Evolutionary conservation across 2,797 vertebrate genomes (phyloP).

Genomic region (Clarias pachynema): DNA sequence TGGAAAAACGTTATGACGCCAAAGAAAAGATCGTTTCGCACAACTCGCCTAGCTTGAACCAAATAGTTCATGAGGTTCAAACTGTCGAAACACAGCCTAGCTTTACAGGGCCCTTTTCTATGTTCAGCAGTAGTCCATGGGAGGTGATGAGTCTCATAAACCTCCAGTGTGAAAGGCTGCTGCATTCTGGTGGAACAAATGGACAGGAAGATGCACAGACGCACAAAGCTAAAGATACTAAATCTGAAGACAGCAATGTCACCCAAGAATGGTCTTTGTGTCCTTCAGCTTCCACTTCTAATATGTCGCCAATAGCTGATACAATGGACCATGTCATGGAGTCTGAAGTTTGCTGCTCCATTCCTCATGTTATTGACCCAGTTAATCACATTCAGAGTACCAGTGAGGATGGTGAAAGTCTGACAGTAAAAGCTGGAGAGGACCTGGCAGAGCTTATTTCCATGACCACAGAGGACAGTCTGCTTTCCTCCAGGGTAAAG

Average conservation of each 20-base stretch:
- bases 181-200: constrained; percentile 53
- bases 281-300: neutral
- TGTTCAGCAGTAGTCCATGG: constrained; percentile 65
- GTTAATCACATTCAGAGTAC: neutral
- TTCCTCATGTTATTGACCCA: neutral
- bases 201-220: constrained; percentile 19
- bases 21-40: neutral
- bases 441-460: constrained; percentile 42
- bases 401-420: neutral
- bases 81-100: constrained; percentile 27
- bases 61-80: constrained; percentile 42
- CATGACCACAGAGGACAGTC: constrained; percentile 18
- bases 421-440: neutral
- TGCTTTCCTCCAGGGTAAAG: neutral
- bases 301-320: neutral
- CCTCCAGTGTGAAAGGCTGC: constrained; percentile 73
- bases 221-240: neutral
- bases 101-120: constrained; percentile 33
- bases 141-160: constrained; percentile 78
- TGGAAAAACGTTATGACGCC: constrained; percentile 9
- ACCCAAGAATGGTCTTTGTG: neutral
- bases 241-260: neutral
- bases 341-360: neutral
- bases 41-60: constrained; percentile 27
- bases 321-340: neutral